phyloP scores from a whole-genome alignment of 2,113 vertebrate species.

The Lepisosteus osseus region DNA sequence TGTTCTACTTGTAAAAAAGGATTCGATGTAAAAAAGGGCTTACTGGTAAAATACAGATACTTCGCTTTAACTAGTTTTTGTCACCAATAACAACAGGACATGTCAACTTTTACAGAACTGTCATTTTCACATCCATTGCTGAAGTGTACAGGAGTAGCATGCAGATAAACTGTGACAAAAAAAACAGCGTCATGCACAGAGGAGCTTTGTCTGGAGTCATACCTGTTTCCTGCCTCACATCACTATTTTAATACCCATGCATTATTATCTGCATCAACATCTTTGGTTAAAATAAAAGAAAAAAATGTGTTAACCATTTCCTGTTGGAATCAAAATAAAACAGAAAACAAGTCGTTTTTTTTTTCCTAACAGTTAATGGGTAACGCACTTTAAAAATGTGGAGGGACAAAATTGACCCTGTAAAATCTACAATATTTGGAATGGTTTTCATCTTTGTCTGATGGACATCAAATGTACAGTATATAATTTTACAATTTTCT shows the following conservation, averaged over 20 bases:
- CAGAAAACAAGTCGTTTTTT: too few species aligned
- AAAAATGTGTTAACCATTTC: neutral
- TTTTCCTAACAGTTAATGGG: too few species aligned
- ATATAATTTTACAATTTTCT: too few species aligned
- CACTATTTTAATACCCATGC: neutral
- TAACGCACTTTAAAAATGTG: neutral
- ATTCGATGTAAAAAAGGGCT: neutral
- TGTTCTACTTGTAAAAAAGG: neutral
- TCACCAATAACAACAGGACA: neutral
- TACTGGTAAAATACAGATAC: neutral
- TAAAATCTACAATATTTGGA: neutral
- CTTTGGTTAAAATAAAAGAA: neutral
- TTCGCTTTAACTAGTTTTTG: too few species aligned
- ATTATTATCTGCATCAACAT: neutral
- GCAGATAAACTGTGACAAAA: neutral
- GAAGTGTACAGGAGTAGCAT: neutral
- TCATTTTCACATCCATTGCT: constrained; percentile 5
- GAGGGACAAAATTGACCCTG: neutral
- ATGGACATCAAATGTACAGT: neutral
- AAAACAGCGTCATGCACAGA: constrained; percentile 4
- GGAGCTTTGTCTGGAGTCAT: neutral
- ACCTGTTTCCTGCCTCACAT: neutral
- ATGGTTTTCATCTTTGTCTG: constrained; percentile 9
- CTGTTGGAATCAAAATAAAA: neutral
- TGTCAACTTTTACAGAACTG: neutral